phyloP scores from a whole-genome alignment of 2,888 invertebrate genomes.

The Drepanosiphum platanoidis region DNA sequence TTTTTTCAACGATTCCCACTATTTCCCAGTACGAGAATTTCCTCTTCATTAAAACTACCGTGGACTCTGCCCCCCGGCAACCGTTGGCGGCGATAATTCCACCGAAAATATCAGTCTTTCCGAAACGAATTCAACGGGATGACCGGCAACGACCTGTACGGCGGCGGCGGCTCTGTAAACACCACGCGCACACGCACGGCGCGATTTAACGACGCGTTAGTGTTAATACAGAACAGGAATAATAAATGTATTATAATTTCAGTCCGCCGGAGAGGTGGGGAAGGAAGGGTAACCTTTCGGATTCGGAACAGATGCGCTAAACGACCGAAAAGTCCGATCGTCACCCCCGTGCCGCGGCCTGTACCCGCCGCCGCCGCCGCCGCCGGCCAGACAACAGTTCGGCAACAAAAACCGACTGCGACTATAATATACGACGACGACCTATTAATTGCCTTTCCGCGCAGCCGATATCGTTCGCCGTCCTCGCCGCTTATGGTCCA shows the following conservation, averaged over 20 bases:
- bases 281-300: neutral
- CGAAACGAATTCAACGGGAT: too few species aligned
- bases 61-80: too few species aligned
- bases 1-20: too few species aligned
- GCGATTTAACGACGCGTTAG: neutral
- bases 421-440: slow-evolving; percentile 12
- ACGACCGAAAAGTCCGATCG: slow-evolving; percentile 56
- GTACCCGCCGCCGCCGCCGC: neutral
- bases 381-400: neutral
- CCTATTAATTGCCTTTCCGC: slow-evolving; percentile 46
- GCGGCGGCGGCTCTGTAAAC: neutral
- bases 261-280: too few species aligned
- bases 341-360: neutral
- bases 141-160: neutral
- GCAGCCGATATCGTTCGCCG: neutral
- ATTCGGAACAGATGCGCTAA: slow-evolving; percentile 54
- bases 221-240: slow-evolving; percentile 28
- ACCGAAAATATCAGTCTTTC: too few species aligned
- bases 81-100: too few species aligned
- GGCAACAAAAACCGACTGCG: slow-evolving; percentile 45
- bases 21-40: too few species aligned
- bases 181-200: neutral
- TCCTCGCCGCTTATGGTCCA: neutral
- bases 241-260: slow-evolving; percentile 56
- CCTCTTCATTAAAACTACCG: too few species aligned